Conservation (phyloP, 2,797 vertebrate genomes). For the Intellagama lesueurii region DNA sequence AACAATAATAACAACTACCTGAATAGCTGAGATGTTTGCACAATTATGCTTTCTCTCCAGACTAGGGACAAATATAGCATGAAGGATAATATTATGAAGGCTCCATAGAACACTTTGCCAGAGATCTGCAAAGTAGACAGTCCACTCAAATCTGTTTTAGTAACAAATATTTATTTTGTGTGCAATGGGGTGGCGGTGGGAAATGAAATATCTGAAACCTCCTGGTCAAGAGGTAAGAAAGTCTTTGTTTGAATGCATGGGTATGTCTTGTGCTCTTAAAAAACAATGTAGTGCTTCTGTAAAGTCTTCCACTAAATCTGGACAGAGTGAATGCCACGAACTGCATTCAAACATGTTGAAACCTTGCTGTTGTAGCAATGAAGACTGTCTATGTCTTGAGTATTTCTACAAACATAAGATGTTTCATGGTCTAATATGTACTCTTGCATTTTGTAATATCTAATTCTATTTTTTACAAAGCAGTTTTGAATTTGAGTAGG, state of each 20-base stretch:
- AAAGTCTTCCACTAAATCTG: slow-evolving; percentile 19
- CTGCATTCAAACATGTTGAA: slow-evolving; percentile 6
- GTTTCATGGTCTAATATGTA: background rate
- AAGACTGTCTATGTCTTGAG: background rate
- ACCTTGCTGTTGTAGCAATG: background rate
- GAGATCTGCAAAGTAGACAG: slow-evolving; percentile 55
- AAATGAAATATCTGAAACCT: slow-evolving; percentile 27
- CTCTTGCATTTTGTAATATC: background rate
- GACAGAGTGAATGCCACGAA: slow-evolving; percentile 13
- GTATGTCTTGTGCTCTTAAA: slow-evolving; percentile 26
- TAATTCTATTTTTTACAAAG: background rate
- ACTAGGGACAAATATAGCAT: slow-evolving; percentile 48
- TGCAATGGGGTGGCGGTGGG: background rate
- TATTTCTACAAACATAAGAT: background rate
- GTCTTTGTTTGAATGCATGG: slow-evolving; percentile 28
- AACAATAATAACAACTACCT: slow-evolving; percentile 67
- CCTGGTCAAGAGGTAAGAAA: slow-evolving; percentile 34
- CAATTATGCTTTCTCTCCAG: slow-evolving; percentile 55
- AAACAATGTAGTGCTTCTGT: background rate
- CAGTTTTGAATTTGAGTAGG: background rate
- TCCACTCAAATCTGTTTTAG: slow-evolving; percentile 58
- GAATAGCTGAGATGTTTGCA: slow-evolving; percentile 68
- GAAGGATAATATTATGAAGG: slow-evolving; percentile 67
- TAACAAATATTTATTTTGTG: slow-evolving; percentile 55
- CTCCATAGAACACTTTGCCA: slow-evolving; percentile 27